Evolutionary conservation across 2,113 vertebrate species (phyloP).

Genomic region (Chloropsis cyanopogon): DNA sequence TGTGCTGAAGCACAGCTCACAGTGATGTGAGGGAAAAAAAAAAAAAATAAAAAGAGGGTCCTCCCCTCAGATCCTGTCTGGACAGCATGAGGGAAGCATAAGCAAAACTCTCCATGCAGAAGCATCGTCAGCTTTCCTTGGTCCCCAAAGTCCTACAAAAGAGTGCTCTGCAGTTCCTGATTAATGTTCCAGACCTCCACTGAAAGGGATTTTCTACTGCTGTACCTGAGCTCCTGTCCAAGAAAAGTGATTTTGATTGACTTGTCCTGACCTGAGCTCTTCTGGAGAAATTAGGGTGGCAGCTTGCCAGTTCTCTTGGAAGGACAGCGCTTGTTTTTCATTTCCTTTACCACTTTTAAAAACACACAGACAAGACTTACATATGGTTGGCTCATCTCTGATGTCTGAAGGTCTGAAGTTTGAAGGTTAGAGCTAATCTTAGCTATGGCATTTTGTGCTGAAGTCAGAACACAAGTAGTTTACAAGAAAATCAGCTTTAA

Average conservation of each 20-base stretch:
- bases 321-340: neutral
- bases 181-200: neutral
- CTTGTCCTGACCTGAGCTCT: neutral
- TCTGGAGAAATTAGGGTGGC: neutral
- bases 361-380: constrained; percentile 19
- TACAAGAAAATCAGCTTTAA: constrained; percentile 12
- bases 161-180: neutral
- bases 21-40: neutral
- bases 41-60: neutral
- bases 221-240: neutral
- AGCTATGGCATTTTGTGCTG: constrained; percentile 9
- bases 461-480: constrained; percentile 36
- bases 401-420: constrained; percentile 22
- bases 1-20: neutral
- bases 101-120: neutral
- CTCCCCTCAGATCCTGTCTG: neutral
- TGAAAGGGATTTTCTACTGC: neutral
- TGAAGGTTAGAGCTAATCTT: constrained; percentile 56
- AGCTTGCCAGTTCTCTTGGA: neutral
- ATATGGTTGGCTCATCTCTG: constrained; percentile 4
- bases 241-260: constrained; percentile 39
- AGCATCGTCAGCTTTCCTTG: neutral
- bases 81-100: neutral
- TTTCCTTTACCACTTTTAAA: neutral
- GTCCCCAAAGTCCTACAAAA: neutral